Conservation (phyloP, 2,797 vertebrate species). For the Malurus splendens region DNA sequence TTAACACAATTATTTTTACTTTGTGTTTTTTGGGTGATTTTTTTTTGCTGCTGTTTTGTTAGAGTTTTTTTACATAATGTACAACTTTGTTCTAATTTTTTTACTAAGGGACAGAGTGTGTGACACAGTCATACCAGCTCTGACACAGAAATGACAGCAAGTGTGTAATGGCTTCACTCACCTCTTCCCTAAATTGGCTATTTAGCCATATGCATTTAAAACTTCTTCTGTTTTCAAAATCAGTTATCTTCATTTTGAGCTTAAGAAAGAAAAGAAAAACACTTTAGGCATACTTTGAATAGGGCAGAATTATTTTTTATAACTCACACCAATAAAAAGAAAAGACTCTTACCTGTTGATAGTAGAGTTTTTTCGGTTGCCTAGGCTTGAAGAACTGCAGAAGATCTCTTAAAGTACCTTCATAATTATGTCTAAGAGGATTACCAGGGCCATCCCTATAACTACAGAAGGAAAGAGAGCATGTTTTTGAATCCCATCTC, state of each 20-base stretch:
- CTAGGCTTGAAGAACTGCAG: slow-evolving; percentile 99
- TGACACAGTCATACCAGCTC: neutral
- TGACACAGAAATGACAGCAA: neutral
- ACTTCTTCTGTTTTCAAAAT: slow-evolving; percentile 99
- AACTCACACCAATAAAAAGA: neutral
- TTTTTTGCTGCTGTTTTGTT: neutral
- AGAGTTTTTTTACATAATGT: neutral
- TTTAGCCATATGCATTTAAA: slow-evolving; percentile 99
- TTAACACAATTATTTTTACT: neutral
- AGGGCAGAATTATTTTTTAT: neutral
- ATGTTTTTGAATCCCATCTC: neutral
- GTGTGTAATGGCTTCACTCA: slow-evolving; percentile 46
- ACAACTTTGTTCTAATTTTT: neutral
- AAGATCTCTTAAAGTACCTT: slow-evolving; percentile 97
- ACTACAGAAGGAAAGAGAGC: slow-evolving; percentile 68
- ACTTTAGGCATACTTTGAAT: slow-evolving; percentile 24
- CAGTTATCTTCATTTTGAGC: slow-evolving; percentile 99
- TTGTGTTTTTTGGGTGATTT: rapidly evolving
- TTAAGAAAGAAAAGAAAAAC: slow-evolving; percentile 59
- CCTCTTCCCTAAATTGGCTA: slow-evolving; percentile 98
- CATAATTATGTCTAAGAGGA: slow-evolving; percentile 99
- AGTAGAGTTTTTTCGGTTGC: slow-evolving; percentile 99
- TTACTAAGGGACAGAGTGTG: neutral
- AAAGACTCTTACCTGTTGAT: slow-evolving; percentile 87
- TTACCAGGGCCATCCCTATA: slow-evolving; percentile 99